phyloP scores from a whole-genome alignment of 1,140 invertebrate species.

The Phocides pigmalion region DNA sequence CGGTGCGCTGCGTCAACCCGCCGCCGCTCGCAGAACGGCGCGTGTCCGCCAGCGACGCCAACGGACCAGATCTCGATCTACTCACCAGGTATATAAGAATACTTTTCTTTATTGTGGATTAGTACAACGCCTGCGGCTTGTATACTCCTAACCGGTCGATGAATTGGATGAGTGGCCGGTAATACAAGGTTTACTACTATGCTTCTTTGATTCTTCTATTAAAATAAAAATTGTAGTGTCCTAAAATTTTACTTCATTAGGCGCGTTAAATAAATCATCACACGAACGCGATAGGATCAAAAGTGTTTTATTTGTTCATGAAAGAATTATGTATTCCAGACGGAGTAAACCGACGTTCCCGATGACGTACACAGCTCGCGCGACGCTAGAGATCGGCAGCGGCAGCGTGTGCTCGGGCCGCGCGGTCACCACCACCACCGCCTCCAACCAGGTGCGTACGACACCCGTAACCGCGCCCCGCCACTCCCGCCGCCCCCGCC shows the following conservation, averaged over 20 bases:
- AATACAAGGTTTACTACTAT: too few species aligned
- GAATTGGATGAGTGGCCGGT: too few species aligned
- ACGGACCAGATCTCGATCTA: constrained; percentile 54
- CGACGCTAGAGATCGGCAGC: constrained; percentile 83
- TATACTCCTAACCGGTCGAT: too few species aligned
- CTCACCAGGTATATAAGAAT: constrained; percentile 50
- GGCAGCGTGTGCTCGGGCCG: constrained; percentile 76
- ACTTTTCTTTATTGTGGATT: too few species aligned
- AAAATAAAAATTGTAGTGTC: too few species aligned
- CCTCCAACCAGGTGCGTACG: constrained; percentile 80
- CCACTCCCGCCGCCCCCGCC: constrained; percentile 1
- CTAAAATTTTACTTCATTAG: too few species aligned
- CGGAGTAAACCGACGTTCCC: constrained; percentile 74
- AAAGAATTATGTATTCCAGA: constrained; percentile 64
- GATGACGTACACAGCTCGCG: constrained; percentile 84
- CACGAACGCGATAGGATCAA: too few species aligned
- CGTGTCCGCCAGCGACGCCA: constrained; percentile 72
- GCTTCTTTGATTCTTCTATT: too few species aligned
- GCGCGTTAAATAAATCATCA: too few species aligned
- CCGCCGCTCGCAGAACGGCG: constrained; percentile 74
- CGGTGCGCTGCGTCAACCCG: constrained; percentile 81
- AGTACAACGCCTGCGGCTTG: too few species aligned
- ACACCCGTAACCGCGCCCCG: constrained; percentile 31
- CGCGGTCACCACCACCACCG: constrained; percentile 79
- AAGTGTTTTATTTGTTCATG: too few species aligned